A percentile compares a stretch with the other conserved stretches of the same genome.
phyloP scores from a whole-genome alignment of 2,797 vertebrate genomes.

The Melopsittacus undulatus region DNA sequence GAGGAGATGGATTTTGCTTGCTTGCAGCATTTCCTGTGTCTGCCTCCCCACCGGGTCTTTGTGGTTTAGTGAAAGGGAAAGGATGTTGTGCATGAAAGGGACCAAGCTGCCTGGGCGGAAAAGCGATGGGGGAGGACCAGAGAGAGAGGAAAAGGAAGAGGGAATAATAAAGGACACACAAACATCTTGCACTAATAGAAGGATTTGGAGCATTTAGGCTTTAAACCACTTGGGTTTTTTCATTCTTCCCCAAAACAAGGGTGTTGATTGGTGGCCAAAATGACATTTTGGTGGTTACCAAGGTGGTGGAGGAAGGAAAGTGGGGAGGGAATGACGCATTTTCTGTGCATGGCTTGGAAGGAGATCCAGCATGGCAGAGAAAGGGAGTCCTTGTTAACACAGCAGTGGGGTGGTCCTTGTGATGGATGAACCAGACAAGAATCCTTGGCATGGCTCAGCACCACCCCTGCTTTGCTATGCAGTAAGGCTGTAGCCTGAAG shows the following conservation, averaged over 20 bases:
- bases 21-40: constrained; percentile 23
- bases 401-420: background rate
- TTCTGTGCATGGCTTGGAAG: background rate
- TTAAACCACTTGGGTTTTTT: background rate
- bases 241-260: background rate
- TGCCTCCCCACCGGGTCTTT: constrained; percentile 20
- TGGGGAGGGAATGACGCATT: background rate
- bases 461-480: background rate
- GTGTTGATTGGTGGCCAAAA: background rate
- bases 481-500: background rate
- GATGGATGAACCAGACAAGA: background rate
- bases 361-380: background rate
- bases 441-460: background rate
- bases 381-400: background rate
- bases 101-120: background rate
- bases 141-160: background rate
- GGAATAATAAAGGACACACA: background rate
- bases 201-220: background rate
- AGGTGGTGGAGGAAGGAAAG: background rate
- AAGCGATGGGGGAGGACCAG: background rate
- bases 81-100: constrained; percentile 34
- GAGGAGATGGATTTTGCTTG: background rate
- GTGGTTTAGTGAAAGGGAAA: constrained; percentile 40
- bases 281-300: constrained; percentile 7
- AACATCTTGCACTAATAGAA: background rate